Evolutionary conservation across 92 coral and sea anemone species (phyloP).

Genomic region (Chrysogorgia sp.): DNA sequence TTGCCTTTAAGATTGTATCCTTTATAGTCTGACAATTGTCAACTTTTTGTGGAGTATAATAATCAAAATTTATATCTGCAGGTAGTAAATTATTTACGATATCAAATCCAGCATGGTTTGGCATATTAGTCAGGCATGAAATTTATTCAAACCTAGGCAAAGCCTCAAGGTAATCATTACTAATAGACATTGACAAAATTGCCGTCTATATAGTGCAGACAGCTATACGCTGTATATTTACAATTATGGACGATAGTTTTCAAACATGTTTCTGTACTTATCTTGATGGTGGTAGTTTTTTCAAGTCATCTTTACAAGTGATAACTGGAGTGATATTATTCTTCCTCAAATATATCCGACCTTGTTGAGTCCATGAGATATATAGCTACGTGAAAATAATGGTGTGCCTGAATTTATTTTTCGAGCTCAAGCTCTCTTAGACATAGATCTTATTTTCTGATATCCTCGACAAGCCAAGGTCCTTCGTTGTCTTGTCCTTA

Average conservation of each 20-base stretch:
- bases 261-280: background rate
- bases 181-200: background rate
- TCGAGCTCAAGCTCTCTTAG: slow-evolving; percentile 37
- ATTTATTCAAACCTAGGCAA: slow-evolving; percentile 43
- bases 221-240: slow-evolving; percentile 4
- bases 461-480: slow-evolving; percentile 22
- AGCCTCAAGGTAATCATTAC: slow-evolving; percentile 24
- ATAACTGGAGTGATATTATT: slow-evolving; percentile 10
- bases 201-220: too few species aligned
- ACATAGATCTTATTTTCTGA: slow-evolving; percentile 35
- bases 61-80: slow-evolving; percentile 43
- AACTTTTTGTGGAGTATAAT: slow-evolving; percentile 47
- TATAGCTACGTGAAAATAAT: slow-evolving; percentile 31
- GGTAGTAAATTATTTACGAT: slow-evolving; percentile 39
- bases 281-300: background rate
- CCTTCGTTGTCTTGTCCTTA: slow-evolving; percentile 27
- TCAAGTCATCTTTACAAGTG: background rate
- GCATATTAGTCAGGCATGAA: slow-evolving; percentile 30
- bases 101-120: slow-evolving; percentile 23
- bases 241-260: background rate
- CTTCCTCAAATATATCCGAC: slow-evolving; percentile 40
- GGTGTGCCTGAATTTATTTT: slow-evolving; percentile 21
- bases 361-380: slow-evolving; percentile 49
- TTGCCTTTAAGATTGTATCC: background rate
- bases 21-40: slow-evolving; percentile 4